phyloP scores from a whole-genome alignment of 2,888 invertebrate genomes.

The Tiliacea aurago region DNA sequence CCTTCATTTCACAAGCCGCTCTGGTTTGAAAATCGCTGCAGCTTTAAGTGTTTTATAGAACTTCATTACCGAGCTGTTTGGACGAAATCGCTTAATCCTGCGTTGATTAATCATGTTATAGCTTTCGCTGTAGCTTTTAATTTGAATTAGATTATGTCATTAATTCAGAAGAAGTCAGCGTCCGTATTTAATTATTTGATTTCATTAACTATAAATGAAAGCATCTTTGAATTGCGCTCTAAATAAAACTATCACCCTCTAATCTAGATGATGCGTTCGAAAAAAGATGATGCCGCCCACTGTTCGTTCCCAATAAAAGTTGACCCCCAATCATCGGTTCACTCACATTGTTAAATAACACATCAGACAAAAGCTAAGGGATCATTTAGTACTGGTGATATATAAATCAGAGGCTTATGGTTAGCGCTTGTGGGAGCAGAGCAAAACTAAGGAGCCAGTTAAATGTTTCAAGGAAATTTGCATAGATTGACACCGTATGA shows the following conservation, averaged over 20 bases:
- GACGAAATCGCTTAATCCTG: constrained; percentile 69
- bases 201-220: constrained; percentile 47
- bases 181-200: constrained; percentile 16
- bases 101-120: constrained; percentile 6
- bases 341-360: constrained; percentile 64
- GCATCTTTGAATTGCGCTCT: constrained; percentile 52
- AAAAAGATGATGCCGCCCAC: constrained; percentile 73
- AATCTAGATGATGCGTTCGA: constrained; percentile 64
- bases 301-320: constrained; percentile 68
- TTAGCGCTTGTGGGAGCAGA: constrained; percentile 79
- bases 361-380: constrained; percentile 67
- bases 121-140: neutral
- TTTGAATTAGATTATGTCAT: neutral
- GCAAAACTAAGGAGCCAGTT: constrained; percentile 83
- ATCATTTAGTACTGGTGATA: constrained; percentile 72
- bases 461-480: constrained; percentile 89
- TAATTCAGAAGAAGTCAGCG: neutral
- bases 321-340: constrained; percentile 70
- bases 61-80: constrained; percentile 70
- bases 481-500: constrained; percentile 89
- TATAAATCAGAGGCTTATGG: constrained; percentile 79
- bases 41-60: constrained; percentile 79
- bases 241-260: constrained; percentile 66
- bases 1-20: constrained; percentile 85
- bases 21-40: constrained; percentile 77